Conservation (phyloP, 2,113 vertebrate species). For the Stictonetta naevosa region DNA sequence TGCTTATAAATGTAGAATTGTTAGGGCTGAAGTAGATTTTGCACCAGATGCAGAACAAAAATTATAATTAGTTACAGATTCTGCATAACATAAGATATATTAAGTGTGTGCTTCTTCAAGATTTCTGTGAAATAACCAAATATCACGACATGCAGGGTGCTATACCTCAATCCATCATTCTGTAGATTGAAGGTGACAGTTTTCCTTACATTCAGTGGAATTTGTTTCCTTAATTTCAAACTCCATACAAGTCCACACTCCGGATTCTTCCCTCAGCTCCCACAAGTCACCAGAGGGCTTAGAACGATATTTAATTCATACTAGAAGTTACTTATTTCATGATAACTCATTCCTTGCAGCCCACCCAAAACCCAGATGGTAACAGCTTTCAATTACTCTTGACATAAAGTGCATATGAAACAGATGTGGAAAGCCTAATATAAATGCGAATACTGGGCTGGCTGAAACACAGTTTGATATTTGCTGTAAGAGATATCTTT, state of each 20-base stretch:
- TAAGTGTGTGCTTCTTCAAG: background rate
- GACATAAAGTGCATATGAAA: slow-evolving; percentile 21
- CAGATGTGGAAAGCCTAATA: background rate
- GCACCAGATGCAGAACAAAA: background rate
- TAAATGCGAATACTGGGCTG: background rate
- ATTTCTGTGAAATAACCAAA: background rate
- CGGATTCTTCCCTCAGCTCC: background rate
- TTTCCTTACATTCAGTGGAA: background rate
- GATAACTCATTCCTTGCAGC: background rate
- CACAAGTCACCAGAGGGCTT: background rate
- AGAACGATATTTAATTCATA: background rate
- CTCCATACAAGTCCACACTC: background rate
- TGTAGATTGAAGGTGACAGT: background rate
- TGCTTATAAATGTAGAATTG: background rate
- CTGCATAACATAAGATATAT: background rate
- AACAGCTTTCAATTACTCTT: slow-evolving; percentile 5
- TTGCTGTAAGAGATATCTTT: background rate
- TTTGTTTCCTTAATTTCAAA: background rate
- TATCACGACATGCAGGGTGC: background rate
- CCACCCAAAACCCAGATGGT: slow-evolving; percentile 8
- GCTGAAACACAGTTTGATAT: background rate
- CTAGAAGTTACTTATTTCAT: background rate
- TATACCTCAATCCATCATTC: background rate
- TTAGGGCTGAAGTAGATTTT: background rate
- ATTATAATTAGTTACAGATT: background rate